Evolutionary conservation across 2,888 invertebrate species (phyloP).

Genomic region (Criorhina ranunculi): DNA sequence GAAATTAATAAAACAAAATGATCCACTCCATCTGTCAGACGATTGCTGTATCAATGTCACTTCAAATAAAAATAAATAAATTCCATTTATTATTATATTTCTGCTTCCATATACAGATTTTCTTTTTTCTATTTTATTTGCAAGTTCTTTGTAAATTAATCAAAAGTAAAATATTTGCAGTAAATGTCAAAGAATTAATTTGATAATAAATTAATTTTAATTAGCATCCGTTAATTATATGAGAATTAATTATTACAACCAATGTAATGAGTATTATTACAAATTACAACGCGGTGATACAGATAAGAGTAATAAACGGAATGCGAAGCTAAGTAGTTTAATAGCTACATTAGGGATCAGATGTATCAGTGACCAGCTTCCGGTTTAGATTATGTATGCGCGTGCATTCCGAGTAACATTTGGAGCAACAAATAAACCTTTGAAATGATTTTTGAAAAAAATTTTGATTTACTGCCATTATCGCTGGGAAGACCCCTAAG

Average conservation of each 20-base stretch:
- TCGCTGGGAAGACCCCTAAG: too few species aligned
- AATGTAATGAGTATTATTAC: too few species aligned
- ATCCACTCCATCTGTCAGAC: neutral
- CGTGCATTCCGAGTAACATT: too few species aligned
- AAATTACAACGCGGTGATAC: too few species aligned
- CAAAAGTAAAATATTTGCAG: neutral
- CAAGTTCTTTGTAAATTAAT: constrained; percentile 1
- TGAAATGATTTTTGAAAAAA: too few species aligned
- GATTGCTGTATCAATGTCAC: neutral
- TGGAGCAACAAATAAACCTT: too few species aligned
- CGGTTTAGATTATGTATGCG: too few species aligned
- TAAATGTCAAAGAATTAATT: neutral
- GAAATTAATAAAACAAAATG: neutral
- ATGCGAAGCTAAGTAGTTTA: too few species aligned
- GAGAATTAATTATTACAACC: neutral
- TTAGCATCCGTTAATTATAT: constrained; percentile 2
- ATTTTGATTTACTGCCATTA: too few species aligned
- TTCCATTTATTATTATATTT: neutral
- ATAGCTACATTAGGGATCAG: too few species aligned
- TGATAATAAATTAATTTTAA: constrained; percentile 7
- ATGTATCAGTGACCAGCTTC: too few species aligned
- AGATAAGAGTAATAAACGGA: too few species aligned
- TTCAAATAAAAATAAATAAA: neutral
- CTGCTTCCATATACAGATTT: neutral
- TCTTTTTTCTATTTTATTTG: neutral